Conservation (phyloP, 2,113 vertebrate genomes). For the Australoheros scitulus region DNA sequence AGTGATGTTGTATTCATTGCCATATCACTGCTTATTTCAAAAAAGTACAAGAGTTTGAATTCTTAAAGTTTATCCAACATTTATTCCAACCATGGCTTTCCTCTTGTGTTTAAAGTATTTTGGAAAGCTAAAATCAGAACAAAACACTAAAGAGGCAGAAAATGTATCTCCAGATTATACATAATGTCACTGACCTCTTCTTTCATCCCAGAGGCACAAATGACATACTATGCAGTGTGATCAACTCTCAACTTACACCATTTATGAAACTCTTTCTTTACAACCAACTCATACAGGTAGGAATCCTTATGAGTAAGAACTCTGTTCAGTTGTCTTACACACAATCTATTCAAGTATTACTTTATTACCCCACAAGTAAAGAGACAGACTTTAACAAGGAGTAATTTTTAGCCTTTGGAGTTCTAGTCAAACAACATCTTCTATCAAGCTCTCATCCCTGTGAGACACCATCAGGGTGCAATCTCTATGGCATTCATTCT, state of each 20-base stretch:
- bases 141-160: neutral
- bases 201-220: neutral
- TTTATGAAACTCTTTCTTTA: neutral
- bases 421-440: neutral
- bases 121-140: no score
- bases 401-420: neutral
- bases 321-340: neutral
- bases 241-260: neutral
- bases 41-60: no score
- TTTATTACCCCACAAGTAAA: neutral
- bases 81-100: no score
- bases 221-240: neutral
- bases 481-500: neutral
- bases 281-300: neutral
- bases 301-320: neutral
- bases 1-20: neutral
- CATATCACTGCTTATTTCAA: neutral
- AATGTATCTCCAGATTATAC: no score
- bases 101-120: no score
- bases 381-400: neutral
- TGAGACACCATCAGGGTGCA: conserved; percentile 12
- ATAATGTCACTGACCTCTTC: neutral
- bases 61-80: no score
- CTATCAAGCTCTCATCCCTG: neutral
- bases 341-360: neutral